Conservation (phyloP, 2,797 vertebrate genomes). For the Arremon aurantiirostris region DNA sequence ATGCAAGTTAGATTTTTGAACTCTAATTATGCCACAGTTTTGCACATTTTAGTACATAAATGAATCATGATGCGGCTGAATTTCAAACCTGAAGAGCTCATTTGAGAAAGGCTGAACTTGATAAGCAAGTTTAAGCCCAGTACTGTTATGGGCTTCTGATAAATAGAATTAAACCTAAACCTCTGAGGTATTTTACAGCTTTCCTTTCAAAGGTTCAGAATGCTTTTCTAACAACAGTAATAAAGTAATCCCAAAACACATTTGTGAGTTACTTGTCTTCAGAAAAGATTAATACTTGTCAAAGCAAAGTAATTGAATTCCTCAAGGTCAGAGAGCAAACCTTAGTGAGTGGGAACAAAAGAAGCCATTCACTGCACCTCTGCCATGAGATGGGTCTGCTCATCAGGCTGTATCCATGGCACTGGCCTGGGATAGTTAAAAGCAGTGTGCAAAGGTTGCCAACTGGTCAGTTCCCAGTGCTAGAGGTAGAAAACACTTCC, state of each 20-base stretch:
- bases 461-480: neutral
- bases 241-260: neutral
- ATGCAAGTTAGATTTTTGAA: neutral
- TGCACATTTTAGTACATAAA: neutral
- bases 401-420: neutral
- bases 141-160: neutral
- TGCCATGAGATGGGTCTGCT: neutral
- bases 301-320: neutral
- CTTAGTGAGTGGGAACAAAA: neutral
- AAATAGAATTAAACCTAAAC: neutral
- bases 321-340: neutral
- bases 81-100: neutral
- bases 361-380: neutral
- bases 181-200: neutral
- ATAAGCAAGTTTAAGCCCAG: neutral
- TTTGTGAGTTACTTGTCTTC: neutral
- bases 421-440: rapidly evolving
- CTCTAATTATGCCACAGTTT: neutral
- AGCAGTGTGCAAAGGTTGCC: neutral
- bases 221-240: neutral
- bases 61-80: neutral
- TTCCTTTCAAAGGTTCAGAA: neutral
- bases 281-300: neutral
- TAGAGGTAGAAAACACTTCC: neutral
- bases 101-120: neutral